Evolutionary conservation across 2,113 vertebrate species (phyloP).

Genomic region (Actenoides lindsayi): DNA sequence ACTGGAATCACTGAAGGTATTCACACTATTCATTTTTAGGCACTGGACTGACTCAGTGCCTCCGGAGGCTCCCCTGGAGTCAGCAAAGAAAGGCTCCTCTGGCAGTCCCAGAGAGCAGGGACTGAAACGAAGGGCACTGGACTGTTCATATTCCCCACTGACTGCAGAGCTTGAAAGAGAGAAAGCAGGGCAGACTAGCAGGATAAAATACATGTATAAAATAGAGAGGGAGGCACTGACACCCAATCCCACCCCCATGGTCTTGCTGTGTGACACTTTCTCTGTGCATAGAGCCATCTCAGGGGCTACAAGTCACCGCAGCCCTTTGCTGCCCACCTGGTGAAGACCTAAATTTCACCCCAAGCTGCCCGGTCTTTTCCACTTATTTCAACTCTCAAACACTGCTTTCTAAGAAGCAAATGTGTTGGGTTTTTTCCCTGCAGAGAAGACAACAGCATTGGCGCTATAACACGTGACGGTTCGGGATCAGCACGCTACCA

Average conservation of each 20-base stretch:
- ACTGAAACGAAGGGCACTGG: background rate
- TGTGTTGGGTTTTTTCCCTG: background rate
- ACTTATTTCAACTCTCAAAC: background rate
- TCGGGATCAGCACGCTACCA: background rate
- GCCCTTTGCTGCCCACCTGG: background rate
- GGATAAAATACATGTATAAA: background rate
- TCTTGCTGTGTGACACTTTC: background rate
- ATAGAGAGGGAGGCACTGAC: background rate
- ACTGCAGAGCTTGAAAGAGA: background rate
- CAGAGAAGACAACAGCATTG: background rate
- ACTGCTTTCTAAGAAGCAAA: background rate
- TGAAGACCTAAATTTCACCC: background rate
- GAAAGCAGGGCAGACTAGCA: background rate
- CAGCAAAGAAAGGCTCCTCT: background rate
- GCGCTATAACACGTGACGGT: background rate
- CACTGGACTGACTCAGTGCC: background rate
- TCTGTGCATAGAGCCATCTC: background rate
- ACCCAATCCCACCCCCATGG: rapidly evolving
- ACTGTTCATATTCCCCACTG: rapidly evolving
- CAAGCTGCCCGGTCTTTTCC: background rate
- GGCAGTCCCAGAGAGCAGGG: background rate
- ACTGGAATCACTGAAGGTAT: background rate
- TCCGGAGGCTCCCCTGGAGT: background rate
- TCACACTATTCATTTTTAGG: background rate
- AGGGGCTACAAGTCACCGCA: background rate